Evolutionary conservation across 2,888 invertebrate species (phyloP).

Genomic region (Cephonodes hylas): DNA sequence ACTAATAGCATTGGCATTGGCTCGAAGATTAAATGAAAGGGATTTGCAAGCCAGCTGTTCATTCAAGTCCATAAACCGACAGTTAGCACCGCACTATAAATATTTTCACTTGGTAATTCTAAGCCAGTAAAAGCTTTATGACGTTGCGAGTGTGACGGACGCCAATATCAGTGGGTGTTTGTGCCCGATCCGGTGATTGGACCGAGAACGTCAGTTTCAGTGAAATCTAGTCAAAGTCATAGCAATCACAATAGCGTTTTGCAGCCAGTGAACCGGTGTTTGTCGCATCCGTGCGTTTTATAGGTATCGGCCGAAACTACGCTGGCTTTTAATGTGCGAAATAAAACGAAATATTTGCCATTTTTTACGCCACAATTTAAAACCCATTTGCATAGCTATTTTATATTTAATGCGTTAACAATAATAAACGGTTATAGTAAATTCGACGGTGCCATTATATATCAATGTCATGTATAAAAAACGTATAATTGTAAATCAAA

Average conservation of each 20-base stretch:
- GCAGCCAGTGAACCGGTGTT: constrained; percentile 22
- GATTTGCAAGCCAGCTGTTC: too few species aligned
- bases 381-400: not conserved
- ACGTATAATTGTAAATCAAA: too few species aligned
- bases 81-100: not conserved
- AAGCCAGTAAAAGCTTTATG: not conserved
- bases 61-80: too few species aligned
- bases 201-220: constrained; percentile 26
- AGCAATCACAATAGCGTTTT: constrained; percentile 23
- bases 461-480: too few species aligned
- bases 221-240: constrained; percentile 19
- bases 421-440: too few species aligned
- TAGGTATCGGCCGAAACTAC: not conserved
- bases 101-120: not conserved
- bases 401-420: not conserved
- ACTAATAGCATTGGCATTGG: too few species aligned
- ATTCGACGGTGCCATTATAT: too few species aligned
- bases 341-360: not conserved
- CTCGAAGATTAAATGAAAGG: too few species aligned
- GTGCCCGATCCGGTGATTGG: not conserved
- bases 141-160: not conserved
- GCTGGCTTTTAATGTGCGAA: not conserved
- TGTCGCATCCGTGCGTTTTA: constrained; percentile 7
- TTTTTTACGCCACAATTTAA: too few species aligned
- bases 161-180: constrained; percentile 1